These are phyloP conservation scores for Pteropus alecto DNA, from an alignment of 2,113 vertebrate genomes.

Conservation along the genomic window DNA sequence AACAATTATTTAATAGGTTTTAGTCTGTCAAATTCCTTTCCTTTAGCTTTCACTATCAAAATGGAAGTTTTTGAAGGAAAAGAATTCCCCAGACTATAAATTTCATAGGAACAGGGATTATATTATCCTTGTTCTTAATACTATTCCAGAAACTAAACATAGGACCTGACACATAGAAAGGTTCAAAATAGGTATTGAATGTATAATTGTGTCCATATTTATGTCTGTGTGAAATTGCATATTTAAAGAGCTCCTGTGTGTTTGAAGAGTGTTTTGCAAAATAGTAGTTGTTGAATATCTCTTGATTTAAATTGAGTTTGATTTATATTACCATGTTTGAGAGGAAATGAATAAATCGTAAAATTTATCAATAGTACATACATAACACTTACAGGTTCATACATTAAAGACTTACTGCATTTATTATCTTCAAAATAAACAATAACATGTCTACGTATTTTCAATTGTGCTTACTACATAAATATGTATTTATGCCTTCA, in stretches of 20 bases:
- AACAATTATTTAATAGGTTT: neutral
- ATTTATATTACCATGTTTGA: neutral
- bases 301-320: neutral
- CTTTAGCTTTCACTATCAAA: neutral
- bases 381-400: neutral
- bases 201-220: neutral
- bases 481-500: neutral
- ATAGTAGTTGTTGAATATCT: neutral
- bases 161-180: fast-evolving
- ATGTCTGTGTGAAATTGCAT: neutral
- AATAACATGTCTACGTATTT: neutral
- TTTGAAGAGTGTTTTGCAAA: neutral
- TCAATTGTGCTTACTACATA: neutral
- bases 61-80: neutral
- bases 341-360: neutral
- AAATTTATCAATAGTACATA: neutral
- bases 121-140: neutral
- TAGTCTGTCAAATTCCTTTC: neutral
- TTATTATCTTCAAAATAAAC: neutral
- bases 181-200: neutral
- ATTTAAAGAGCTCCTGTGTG: neutral
- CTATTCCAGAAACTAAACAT: neutral
- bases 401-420: neutral
- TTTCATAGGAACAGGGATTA: fast-evolving
- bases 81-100: neutral